These are phyloP conservation scores for Coccyzus lansbergi DNA, from an alignment of 2,797 vertebrate species.

Conservation along the genomic window DNA sequence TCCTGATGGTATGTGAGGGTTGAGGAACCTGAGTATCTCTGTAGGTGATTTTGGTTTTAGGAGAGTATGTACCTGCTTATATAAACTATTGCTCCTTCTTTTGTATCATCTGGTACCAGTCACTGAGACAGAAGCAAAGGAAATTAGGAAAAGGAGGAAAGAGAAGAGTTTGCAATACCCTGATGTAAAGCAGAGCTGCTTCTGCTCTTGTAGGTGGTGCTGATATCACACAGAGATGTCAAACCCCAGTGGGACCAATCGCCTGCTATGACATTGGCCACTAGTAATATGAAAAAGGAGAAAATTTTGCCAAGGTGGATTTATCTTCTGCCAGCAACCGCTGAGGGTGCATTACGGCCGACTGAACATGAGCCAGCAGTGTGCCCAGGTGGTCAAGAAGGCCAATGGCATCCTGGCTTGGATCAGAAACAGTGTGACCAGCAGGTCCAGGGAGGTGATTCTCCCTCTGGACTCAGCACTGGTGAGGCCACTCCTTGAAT, in stretches of 20 bases:
- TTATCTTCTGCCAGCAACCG: neutral
- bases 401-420: no score
- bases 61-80: neutral
- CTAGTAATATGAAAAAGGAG: neutral
- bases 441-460: no score
- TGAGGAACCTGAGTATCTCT: neutral
- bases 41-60: neutral
- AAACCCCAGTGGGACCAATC: neutral
- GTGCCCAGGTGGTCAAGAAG: no score
- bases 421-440: no score
- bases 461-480: no score
- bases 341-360: neutral
- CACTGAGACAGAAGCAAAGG: neutral
- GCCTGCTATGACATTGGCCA: no score
- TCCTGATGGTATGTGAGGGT: neutral
- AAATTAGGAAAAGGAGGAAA: neutral
- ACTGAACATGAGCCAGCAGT: no score
- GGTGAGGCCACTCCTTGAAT: no score
- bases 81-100: neutral
- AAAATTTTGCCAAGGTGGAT: neutral
- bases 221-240: neutral
- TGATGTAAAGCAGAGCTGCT: neutral
- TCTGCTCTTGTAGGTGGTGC: neutral
- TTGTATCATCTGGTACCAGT: neutral
- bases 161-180: neutral